Conservation (phyloP, 2,113 vertebrate genomes). For the Circaetus cinerascens region DNA sequence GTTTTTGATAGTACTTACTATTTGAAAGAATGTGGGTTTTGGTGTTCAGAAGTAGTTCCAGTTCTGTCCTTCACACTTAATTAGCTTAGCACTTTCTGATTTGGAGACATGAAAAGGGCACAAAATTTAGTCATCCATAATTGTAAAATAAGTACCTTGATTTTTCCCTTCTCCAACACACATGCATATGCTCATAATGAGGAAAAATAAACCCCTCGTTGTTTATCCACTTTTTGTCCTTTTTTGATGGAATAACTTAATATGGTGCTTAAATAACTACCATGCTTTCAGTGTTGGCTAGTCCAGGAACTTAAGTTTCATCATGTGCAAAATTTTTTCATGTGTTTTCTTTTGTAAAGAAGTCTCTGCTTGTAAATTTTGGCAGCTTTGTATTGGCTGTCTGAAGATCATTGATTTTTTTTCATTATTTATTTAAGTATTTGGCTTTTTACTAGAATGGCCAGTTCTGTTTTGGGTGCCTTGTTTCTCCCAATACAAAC, state of each 20-base stretch:
- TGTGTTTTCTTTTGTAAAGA: neutral
- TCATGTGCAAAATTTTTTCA: neutral
- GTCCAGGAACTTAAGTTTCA: neutral
- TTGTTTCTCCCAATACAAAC: neutral
- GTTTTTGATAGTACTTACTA: neutral
- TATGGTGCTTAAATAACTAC: neutral
- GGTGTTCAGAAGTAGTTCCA: neutral
- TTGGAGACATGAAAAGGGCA: neutral
- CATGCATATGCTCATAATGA: neutral
- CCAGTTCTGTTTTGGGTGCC: neutral
- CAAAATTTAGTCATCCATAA: neutral
- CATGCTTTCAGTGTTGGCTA: neutral
- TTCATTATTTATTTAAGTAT: neutral
- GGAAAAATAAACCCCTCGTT: neutral
- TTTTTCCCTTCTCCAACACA: neutral
- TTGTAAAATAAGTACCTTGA: neutral
- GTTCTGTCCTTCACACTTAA: neutral
- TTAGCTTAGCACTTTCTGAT: neutral
- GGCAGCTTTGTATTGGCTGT: neutral
- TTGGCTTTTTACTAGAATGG: neutral
- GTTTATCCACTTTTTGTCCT: neutral
- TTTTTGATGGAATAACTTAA: neutral
- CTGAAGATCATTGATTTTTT: neutral
- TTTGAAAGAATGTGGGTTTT: neutral
- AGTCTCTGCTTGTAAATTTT: neutral